Percentiles rank a stretch among this genome's conserved stretches.
phyloP scores from a whole-genome alignment of 1,140 invertebrate species.

The Callitettix versicolor region DNA sequence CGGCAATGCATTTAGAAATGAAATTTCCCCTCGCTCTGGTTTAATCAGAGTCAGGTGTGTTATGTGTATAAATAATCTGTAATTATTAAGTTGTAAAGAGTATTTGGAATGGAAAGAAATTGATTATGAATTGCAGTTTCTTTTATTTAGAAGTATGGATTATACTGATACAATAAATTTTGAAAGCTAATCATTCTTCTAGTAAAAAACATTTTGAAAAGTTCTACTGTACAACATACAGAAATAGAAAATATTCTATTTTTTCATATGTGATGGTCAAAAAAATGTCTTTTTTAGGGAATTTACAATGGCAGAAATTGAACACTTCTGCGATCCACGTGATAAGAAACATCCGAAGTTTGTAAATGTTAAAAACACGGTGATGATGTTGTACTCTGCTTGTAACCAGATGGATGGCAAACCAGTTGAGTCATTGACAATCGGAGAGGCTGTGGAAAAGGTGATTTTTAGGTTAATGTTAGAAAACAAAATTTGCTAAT shows the following conservation, averaged over 20 bases:
- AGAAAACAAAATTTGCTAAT: too few relatives aligned
- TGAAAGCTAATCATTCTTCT: too few relatives aligned
- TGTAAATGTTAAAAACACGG: slow-evolving; percentile 56
- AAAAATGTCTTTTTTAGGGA: slow-evolving; percentile 66
- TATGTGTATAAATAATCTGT: neutral
- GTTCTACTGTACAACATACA: too few relatives aligned
- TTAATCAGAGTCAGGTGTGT: slow-evolving; percentile 69
- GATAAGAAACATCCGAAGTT: slow-evolving; percentile 91
- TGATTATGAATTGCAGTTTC: too few relatives aligned
- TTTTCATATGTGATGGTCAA: too few relatives aligned
- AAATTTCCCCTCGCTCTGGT: slow-evolving; percentile 96
- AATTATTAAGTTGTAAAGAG: too few relatives aligned
- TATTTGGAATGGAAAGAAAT: too few relatives aligned
- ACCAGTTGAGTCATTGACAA: slow-evolving; percentile 53
- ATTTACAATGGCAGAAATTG: slow-evolving; percentile 99
- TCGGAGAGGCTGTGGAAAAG: slow-evolving; percentile 64
- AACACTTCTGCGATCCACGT: slow-evolving; percentile 94
- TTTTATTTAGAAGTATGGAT: too few relatives aligned
- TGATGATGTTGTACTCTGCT: slow-evolving; percentile 80
- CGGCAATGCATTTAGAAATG: slow-evolving; percentile 96
- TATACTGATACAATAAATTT: too few relatives aligned
- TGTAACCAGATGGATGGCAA: slow-evolving; percentile 94
- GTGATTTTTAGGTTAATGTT: too few relatives aligned
- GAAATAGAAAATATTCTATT: too few relatives aligned
- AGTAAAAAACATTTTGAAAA: too few relatives aligned